Evolutionary conservation across 2,113 vertebrate genomes (phyloP), one percentile per base, ranked within the genome.

Genomic region (Asarcornis scutulata): DNA sequence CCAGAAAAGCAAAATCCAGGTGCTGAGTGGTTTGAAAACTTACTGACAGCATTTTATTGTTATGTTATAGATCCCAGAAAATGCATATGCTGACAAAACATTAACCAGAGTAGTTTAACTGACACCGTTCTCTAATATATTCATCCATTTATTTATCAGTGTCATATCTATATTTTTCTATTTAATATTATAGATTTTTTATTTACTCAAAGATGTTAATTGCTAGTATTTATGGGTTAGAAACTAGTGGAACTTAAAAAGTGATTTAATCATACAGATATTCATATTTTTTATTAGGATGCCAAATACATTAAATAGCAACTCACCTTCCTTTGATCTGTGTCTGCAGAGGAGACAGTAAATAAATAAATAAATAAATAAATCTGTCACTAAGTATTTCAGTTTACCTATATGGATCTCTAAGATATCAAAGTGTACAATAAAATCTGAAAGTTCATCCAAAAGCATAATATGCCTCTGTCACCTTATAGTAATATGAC

Each of bases 391-490:
- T 79, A 93, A 95, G 31, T 82, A 91, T 95, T 98, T 97, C 46
- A 46, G 27, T 96, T 95, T 95, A 95, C 92, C 73, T 88, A 32
- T 53, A 72, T 66, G 46, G 9, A 91, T 91, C 36, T 83, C 69
- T 88, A 48, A 73, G 67, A 96, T 96, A 97, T 91, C 26, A 96
- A 96, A 90, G 93, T 22, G 79, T 77, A 81, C 18, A 96, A 86
- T 94, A 88, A 92, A 96, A 95, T 46, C 25, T 94, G 69, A 96
- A 97, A 95, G 36, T 95, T 96, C 68, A 95, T 63, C 83, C 93
- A 86, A 21, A 22, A 76, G 23, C 23, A 74, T 94, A 97, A 97
- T 91, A 93, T 88, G 44, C 4, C 94, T 11, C 60, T 93, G 91
- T 76, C 75, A 89, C 27, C 22, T 94, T 56, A 92, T 83, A 97